phyloP scores from a whole-genome alignment of 2,113 vertebrate species.

The Hystrix brachyura region DNA sequence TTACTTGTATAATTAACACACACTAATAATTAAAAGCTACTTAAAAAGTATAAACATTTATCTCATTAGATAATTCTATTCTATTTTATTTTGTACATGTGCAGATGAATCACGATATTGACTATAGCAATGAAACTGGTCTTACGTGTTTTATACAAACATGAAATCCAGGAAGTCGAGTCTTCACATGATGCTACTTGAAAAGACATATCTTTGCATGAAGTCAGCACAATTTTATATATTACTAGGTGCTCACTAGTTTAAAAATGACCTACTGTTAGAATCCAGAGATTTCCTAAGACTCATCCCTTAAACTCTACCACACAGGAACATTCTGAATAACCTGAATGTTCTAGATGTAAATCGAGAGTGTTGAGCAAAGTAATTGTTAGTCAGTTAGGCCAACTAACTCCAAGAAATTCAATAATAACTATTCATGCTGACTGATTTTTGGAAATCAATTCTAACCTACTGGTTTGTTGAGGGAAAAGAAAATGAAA shows the following conservation, averaged over 20 bases:
- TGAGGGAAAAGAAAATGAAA: constrained; percentile 62
- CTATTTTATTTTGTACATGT: not conserved
- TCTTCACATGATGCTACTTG: accelerated
- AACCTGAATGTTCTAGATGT: not conserved
- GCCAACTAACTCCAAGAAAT: not conserved
- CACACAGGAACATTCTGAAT: not conserved
- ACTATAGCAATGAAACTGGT: constrained; percentile 1
- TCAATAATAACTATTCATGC: not conserved
- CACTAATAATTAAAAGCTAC: not conserved
- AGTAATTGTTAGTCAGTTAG: not conserved
- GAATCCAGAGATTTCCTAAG: constrained; percentile 10
- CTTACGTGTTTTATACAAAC: not conserved
- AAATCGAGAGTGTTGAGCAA: not conserved
- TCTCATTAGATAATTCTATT: not conserved
- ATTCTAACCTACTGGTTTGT: constrained; percentile 42
- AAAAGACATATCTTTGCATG: not conserved
- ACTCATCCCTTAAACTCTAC: not conserved
- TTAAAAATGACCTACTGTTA: not conserved
- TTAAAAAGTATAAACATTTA: not conserved
- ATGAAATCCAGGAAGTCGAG: not conserved
- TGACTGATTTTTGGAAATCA: constrained; percentile 4
- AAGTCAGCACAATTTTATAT: not conserved
- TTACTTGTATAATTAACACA: not conserved
- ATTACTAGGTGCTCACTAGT: accelerated
- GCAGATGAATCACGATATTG: not conserved